These are phyloP conservation scores for Meta bourneti DNA, from an alignment of 2,888 invertebrate genomes.

Conservation along the genomic window DNA sequence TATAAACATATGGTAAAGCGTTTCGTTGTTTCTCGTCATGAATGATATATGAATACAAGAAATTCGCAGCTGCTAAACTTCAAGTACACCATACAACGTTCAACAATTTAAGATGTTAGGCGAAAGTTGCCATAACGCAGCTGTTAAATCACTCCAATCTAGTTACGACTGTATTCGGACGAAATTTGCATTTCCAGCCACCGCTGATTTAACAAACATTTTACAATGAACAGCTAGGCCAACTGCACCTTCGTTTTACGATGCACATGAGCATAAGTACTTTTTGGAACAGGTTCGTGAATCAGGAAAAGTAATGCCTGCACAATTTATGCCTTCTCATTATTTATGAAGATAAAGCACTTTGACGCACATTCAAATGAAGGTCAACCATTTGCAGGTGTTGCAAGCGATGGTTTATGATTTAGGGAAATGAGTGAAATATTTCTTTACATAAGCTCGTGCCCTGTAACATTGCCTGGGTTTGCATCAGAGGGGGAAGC, in stretches of 20 bases:
- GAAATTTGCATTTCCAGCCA: conserved; percentile 14
- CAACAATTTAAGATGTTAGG: background rate
- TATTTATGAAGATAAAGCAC: background rate
- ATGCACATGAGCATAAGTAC: background rate
- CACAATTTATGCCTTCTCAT: background rate
- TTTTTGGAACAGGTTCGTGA: background rate
- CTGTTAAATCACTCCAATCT: background rate
- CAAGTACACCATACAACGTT: background rate
- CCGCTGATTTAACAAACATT: conserved; percentile 22
- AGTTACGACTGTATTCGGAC: background rate
- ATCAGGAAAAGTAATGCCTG: background rate
- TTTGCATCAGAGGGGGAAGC: too few species aligned
- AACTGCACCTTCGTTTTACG: background rate
- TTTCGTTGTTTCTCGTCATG: too few species aligned
- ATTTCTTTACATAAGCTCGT: background rate
- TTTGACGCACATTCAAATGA: conserved; percentile 25
- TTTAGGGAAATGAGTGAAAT: background rate
- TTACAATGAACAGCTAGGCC: background rate
- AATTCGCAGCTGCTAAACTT: background rate
- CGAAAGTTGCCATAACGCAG: background rate
- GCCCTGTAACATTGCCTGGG: too few species aligned
- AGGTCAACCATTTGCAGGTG: conserved; percentile 31
- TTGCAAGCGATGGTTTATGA: background rate
- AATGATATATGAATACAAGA: background rate
- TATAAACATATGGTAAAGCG: too few species aligned